A percentile compares a stretch with the other conserved stretches of the same genome.
phyloP scores from a whole-genome alignment of 2,888 invertebrate species.

The Pristionchus arcanus region DNA sequence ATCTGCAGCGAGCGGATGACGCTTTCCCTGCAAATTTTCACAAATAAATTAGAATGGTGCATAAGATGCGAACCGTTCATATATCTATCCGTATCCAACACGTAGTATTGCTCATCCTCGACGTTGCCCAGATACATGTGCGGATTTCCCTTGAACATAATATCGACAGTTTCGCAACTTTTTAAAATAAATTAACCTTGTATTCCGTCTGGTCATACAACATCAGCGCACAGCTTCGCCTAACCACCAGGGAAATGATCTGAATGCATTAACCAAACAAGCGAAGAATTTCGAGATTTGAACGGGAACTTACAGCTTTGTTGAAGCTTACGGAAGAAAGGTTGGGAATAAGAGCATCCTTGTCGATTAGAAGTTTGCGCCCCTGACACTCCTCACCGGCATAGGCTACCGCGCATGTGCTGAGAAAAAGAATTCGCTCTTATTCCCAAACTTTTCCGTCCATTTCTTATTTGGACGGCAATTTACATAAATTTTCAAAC shows the following conservation, averaged over 20 bases:
- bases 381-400: background rate
- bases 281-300: background rate
- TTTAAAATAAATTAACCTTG: background rate
- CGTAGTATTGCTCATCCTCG: background rate
- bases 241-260: background rate
- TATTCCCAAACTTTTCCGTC: too few relatives aligned
- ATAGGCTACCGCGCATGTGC: background rate
- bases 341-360: background rate
- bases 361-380: background rate
- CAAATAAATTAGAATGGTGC: too few relatives aligned
- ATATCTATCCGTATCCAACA: background rate
- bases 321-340: background rate
- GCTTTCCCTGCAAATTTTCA: background rate
- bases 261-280: background rate
- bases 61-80: too few relatives aligned
- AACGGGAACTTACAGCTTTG: background rate
- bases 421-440: too few relatives aligned
- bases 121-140: background rate
- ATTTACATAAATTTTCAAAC: background rate
- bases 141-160: background rate
- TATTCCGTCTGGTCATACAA: background rate
- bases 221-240: background rate
- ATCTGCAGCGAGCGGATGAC: background rate
- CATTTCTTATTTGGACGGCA: too few relatives aligned
- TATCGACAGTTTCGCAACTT: too few relatives aligned